phyloP scores from a whole-genome alignment of 2,113 vertebrate species.

The Amblyopsis rosae region DNA sequence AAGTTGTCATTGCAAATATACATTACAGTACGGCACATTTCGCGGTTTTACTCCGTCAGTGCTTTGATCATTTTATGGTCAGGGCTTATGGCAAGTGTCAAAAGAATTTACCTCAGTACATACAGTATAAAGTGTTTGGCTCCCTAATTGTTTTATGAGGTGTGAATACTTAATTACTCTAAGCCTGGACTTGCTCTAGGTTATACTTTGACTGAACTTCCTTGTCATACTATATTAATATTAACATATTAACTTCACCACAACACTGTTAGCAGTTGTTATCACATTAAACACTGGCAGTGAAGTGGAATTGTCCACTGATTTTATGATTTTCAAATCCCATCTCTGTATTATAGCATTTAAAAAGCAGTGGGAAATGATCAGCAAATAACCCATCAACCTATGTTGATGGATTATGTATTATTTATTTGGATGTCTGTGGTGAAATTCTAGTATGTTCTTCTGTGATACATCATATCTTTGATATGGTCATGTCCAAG shows the following conservation, averaged over 20 bases:
- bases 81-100: constrained; percentile 20
- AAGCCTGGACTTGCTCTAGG: constrained; percentile 15
- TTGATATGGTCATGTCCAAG: constrained; percentile 24
- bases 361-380: too few relatives aligned
- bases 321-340: too few relatives aligned
- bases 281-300: too few relatives aligned
- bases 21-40: constrained; percentile 36
- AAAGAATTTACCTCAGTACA: constrained; percentile 24
- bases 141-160: constrained; percentile 4
- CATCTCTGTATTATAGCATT: too few relatives aligned
- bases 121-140: constrained; percentile 24
- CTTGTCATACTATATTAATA: not conserved
- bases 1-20: constrained; percentile 41
- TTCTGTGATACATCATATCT: not conserved
- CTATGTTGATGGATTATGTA: too few relatives aligned
- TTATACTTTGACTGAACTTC: constrained; percentile 17
- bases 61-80: constrained; percentile 43
- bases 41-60: constrained; percentile 45
- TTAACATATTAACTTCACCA: not conserved
- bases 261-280: too few relatives aligned
- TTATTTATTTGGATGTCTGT: constrained; percentile 49
- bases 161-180: not conserved
- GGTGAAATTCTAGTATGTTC: not conserved
- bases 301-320: too few relatives aligned
- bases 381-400: too few relatives aligned